phyloP scores from a whole-genome alignment of 2,113 vertebrate species.

The Bufo bufo region DNA sequence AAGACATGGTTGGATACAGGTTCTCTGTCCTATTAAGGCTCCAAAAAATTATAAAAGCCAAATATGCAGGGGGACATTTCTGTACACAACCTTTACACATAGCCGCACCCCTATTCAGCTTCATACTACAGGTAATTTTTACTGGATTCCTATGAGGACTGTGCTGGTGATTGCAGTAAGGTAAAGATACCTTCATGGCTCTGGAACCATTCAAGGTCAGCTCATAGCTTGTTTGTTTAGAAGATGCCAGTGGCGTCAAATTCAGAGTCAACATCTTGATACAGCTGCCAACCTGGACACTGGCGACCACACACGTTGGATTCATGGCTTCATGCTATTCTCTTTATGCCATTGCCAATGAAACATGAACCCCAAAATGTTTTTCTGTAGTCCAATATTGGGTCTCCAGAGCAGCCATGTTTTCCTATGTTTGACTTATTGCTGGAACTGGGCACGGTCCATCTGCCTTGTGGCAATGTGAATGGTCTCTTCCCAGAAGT shows the following conservation, averaged over 20 bases:
- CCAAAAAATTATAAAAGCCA: not conserved
- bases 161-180: not conserved
- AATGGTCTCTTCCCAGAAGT: too few species aligned
- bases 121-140: too few species aligned
- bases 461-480: too few species aligned
- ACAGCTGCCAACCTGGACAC: not conserved
- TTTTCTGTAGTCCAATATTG: not conserved
- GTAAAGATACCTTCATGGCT: not conserved
- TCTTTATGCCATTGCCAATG: not conserved
- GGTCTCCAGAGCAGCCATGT: too few species aligned
- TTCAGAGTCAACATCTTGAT: not conserved
- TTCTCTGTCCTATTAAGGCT: not conserved
- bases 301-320: not conserved
- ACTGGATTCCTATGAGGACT: not conserved
- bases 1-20: not conserved
- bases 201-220: not conserved
- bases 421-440: too few species aligned
- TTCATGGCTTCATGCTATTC: not conserved
- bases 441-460: too few species aligned
- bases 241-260: not conserved
- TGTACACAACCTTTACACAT: too few species aligned
- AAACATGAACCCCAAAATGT: not conserved
- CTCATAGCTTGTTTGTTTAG: not conserved
- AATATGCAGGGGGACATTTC: not conserved
- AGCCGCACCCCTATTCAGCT: not conserved